phyloP scores from a whole-genome alignment of 1,140 invertebrate species.

The Polyergus mexicanus region DNA sequence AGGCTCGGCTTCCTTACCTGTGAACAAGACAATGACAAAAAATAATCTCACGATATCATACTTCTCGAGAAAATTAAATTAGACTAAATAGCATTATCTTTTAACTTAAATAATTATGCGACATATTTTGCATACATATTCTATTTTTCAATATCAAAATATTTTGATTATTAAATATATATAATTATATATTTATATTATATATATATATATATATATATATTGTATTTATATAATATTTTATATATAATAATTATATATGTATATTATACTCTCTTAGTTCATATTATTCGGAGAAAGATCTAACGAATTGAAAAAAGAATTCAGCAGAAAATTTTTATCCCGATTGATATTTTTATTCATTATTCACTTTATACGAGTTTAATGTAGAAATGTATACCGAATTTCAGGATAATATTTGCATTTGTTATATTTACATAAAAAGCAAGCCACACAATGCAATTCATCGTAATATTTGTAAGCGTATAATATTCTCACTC shows the following conservation, averaged over 20 bases:
- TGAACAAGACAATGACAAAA: neutral
- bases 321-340: neutral
- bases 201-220: too few species aligned
- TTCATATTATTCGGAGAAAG: neutral
- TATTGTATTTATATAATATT: too few species aligned
- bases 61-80: neutral
- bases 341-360: neutral
- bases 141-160: too few species aligned
- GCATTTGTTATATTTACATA: conserved; percentile 22
- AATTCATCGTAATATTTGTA: conserved; percentile 7
- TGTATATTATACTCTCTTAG: neutral
- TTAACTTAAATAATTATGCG: neutral
- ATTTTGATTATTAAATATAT: too few species aligned
- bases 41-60: neutral
- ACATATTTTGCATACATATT: too few species aligned
- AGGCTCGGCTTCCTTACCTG: conserved; percentile 52
- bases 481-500: conserved; percentile 19
- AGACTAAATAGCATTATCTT: neutral
- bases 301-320: neutral
- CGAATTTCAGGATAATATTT: conserved; percentile 1
- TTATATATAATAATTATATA: neutral
- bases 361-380: neutral
- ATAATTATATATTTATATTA: too few species aligned
- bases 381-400: conserved; percentile 14
- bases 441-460: conserved; percentile 19